These are phyloP conservation scores for Herminia tarsipennalis DNA, from an alignment of 2,888 invertebrate species.

Conservation along the genomic window DNA sequence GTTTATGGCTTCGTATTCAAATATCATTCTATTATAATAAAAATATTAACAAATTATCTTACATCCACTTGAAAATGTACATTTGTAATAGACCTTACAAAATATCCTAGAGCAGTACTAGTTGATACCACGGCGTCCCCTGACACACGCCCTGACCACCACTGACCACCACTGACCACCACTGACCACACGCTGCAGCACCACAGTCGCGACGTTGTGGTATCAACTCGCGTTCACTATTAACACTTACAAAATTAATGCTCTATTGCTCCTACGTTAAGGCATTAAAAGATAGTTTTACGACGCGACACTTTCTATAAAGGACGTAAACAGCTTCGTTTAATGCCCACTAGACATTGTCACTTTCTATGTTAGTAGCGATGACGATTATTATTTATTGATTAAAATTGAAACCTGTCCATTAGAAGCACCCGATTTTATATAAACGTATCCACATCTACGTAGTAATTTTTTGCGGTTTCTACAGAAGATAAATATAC, in stretches of 20 bases:
- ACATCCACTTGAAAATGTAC: slow-evolving; percentile 85
- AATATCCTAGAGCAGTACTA: slow-evolving; percentile 70
- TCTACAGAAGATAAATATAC: slow-evolving; percentile 33
- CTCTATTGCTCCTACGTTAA: slow-evolving; percentile 65
- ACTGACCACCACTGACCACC: background rate
- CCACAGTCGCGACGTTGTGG: slow-evolving; percentile 36
- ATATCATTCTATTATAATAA: slow-evolving; percentile 82
- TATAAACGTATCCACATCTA: slow-evolving; percentile 36
- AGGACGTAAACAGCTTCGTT: slow-evolving; percentile 59
- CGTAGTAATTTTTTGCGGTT: slow-evolving; percentile 30
- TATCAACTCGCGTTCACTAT: slow-evolving; percentile 59
- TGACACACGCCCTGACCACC: background rate
- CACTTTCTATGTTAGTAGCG: slow-evolving; percentile 52
- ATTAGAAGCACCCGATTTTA: slow-evolving; percentile 59
- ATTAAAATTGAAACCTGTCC: slow-evolving; percentile 52
- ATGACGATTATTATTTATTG: slow-evolving; percentile 49
- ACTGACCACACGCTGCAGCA: slow-evolving; percentile 4
- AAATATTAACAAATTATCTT: slow-evolving; percentile 86
- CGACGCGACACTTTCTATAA: slow-evolving; percentile 49
- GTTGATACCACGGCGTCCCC: slow-evolving; percentile 45
- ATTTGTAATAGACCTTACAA: slow-evolving; percentile 81
- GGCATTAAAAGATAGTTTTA: slow-evolving; percentile 62
- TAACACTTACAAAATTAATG: slow-evolving; percentile 70
- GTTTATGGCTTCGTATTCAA: slow-evolving; percentile 84
- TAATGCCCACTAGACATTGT: slow-evolving; percentile 56